Percentiles rank a stretch among this genome's conserved stretches.
Conservation (phyloP, 1,140 invertebrate species). For the Potamilus streckersoni region DNA sequence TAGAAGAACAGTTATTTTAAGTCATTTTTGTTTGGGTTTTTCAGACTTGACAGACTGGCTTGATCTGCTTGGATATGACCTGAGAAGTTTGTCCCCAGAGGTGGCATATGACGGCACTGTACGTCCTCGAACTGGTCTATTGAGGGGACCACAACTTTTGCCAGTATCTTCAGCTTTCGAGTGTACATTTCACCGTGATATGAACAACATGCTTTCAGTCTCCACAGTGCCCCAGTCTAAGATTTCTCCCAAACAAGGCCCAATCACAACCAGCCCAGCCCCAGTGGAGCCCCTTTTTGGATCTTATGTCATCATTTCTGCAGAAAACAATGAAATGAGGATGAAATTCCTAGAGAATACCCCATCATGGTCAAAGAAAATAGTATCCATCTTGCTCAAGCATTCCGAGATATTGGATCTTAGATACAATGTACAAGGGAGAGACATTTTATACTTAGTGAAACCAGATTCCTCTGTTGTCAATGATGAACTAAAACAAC, state of each 20-base stretch:
- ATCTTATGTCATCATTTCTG: constrained; percentile 88
- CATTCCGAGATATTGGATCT: constrained; percentile 88
- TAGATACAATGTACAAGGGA: constrained; percentile 89
- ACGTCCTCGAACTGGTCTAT: constrained; percentile 72
- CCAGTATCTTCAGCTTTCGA: constrained; percentile 70
- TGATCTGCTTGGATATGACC: constrained; percentile 83
- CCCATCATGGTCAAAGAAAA: constrained; percentile 85
- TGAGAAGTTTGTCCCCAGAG: constrained; percentile 87
- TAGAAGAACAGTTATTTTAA: background rate
- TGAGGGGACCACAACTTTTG: constrained; percentile 75
- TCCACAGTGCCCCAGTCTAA: constrained; percentile 60
- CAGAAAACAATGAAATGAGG: constrained; percentile 81
- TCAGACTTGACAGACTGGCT: constrained; percentile 90
- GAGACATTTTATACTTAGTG: constrained; percentile 95
- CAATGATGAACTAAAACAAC: constrained; percentile 85
- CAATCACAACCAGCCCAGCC: constrained; percentile 40
- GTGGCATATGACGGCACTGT: constrained; percentile 77
- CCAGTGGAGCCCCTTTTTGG: constrained; percentile 80
- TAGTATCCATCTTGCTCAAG: constrained; percentile 94
- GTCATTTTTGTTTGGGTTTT: constrained; percentile 12
- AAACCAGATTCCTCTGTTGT: constrained; percentile 91
- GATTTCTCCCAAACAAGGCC: constrained; percentile 51
- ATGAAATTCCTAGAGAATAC: constrained; percentile 82
- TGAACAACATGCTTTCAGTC: constrained; percentile 60
- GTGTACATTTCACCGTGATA: constrained; percentile 65